Percentiles rank a stretch among this genome's conserved stretches.
Conservation (phyloP, 2,797 vertebrate genomes). For the Mormyrus proboscirostris region DNA sequence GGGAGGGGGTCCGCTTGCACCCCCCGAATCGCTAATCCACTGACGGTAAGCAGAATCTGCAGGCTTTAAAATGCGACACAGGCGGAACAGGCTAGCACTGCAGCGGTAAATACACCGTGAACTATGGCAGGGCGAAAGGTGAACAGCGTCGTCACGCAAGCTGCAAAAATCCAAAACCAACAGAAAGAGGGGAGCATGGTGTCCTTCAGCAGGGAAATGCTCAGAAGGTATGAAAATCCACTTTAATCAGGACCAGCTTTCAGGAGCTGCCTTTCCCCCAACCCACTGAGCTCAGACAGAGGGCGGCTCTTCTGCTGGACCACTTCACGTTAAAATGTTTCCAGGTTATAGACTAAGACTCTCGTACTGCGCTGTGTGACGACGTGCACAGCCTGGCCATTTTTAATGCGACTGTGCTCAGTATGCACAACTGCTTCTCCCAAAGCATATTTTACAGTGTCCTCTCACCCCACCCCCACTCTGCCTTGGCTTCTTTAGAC, state of each 20-base stretch:
- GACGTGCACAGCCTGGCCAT: neutral
- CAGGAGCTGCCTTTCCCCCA: neutral
- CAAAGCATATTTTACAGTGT: neutral
- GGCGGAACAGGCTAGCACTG: too few relatives aligned
- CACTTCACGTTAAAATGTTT: neutral
- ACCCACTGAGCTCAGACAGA: neutral
- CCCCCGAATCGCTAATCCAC: neutral
- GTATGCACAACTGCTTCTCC: neutral
- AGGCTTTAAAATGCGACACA: neutral
- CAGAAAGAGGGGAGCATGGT: too few relatives aligned
- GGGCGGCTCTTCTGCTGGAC: neutral
- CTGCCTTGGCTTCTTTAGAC: neutral
- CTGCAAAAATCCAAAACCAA: neutral
- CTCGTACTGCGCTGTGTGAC: neutral
- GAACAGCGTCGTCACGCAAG: neutral
- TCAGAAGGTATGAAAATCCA: neutral
- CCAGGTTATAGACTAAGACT: neutral
- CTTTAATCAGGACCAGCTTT: conserved; percentile 1
- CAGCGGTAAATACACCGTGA: too few relatives aligned
- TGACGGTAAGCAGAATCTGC: neutral
- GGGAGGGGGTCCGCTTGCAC: neutral
- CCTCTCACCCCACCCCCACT: neutral
- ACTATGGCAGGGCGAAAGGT: neutral
- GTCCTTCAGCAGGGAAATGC: neutral
- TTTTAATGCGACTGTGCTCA: neutral